A percentile compares a stretch with the other conserved stretches of the same genome.
These are phyloP conservation scores for Malaclemys terrapin DNA, from an alignment of 2,113 vertebrate genomes.

Conservation along the genomic window DNA sequence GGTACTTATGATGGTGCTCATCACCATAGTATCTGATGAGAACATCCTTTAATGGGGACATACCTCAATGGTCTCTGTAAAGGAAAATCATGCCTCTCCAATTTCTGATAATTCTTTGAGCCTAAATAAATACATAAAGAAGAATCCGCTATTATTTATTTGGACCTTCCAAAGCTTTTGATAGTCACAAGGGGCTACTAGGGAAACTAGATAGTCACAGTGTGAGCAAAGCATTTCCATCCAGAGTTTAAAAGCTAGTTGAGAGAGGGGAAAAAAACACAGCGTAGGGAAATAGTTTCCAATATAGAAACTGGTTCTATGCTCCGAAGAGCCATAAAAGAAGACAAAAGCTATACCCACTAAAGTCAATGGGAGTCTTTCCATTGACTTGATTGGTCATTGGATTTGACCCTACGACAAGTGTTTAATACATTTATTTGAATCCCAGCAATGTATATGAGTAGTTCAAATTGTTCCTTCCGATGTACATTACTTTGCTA, in stretches of 20 bases:
- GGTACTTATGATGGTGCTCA: background rate
- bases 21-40: constrained; percentile 26
- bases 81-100: background rate
- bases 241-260: background rate
- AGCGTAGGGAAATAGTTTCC: background rate
- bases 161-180: background rate
- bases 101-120: background rate
- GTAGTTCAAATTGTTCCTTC: background rate
- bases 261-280: background rate
- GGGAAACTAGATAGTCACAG: background rate
- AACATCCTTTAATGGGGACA: background rate
- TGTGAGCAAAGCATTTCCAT: background rate
- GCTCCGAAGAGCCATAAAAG: background rate
- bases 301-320: background rate
- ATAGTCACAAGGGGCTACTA: background rate
- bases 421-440: background rate
- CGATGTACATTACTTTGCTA: background rate
- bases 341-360: background rate
- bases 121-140: background rate
- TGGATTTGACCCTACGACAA: background rate
- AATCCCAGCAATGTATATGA: background rate
- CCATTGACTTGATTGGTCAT: background rate
- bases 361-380: background rate
- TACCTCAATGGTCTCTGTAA: background rate
- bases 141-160: background rate